These are phyloP conservation scores for Styela plicata DNA, from an alignment of 23 tunicate species.

Conservation along the genomic window DNA sequence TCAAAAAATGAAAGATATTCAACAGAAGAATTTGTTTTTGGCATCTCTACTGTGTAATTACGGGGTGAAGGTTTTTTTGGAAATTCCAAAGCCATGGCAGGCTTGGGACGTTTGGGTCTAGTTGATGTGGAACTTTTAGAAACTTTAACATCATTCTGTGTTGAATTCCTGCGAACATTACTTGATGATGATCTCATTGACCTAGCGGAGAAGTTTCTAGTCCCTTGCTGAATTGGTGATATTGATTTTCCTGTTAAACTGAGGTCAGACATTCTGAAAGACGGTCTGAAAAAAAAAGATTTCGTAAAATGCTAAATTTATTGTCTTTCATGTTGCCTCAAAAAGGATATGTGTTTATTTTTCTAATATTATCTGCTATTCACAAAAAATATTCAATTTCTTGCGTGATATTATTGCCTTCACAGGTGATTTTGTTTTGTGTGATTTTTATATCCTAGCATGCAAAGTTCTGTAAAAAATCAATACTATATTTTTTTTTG, in stretches of 20 bases:
- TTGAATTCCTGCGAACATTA: background rate
- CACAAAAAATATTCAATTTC: no score
- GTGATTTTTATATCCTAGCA: no score
- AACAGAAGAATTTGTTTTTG: background rate
- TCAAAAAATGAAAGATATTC: conserved; percentile 27
- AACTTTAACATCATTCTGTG: background rate
- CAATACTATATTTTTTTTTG: no score
- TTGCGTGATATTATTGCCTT: no score
- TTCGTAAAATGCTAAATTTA: no score
- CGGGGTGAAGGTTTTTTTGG: background rate
- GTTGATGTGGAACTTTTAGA: background rate
- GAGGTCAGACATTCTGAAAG: conserved; percentile 6
- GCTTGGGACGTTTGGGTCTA: background rate
- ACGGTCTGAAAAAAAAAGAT: background rate
- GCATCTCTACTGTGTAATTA: background rate
- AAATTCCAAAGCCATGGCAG: conserved; percentile 6
- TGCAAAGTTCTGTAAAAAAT: no score
- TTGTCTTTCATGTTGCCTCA: no score
- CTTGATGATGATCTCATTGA: conserved; percentile 3
- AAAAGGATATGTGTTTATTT: no score
- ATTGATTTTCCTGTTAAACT: conserved; percentile 26
- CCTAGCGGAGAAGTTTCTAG: conserved; percentile 11
- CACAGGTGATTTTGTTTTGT: no score
- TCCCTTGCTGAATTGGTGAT: conserved; percentile 20
- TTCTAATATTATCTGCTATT: no score